Evolutionary conservation across 2,113 vertebrate species (phyloP).

Genomic region (Myrmecophaga tridactyla): DNA sequence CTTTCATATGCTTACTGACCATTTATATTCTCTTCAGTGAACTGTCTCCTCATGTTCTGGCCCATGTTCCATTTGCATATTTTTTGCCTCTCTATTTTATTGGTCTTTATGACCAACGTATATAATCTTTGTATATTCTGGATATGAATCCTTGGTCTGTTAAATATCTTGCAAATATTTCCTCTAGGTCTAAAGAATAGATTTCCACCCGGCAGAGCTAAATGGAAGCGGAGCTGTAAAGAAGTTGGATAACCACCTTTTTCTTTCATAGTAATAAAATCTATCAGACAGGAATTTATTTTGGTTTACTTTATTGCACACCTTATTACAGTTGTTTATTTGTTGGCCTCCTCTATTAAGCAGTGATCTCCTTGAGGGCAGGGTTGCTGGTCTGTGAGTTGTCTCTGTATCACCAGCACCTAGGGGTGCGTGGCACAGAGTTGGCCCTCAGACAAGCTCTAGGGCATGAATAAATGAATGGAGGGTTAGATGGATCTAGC

Average conservation of each 20-base stretch:
- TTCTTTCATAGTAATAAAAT: background rate
- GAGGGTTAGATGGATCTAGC: background rate
- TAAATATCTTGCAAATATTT: slow-evolving; percentile 14
- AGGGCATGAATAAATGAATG: background rate
- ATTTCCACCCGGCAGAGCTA: background rate
- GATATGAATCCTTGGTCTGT: background rate
- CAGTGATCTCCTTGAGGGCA: background rate
- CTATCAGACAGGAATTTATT: background rate
- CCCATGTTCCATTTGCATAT: background rate
- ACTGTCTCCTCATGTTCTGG: slow-evolving; percentile 17
- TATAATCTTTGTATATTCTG: slow-evolving; percentile 45
- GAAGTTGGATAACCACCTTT: background rate
- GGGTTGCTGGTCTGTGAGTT: background rate
- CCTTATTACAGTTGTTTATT: background rate
- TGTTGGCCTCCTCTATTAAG: background rate
- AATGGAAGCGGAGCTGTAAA: background rate
- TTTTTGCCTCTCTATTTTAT: background rate
- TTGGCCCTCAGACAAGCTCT: background rate
- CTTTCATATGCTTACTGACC: background rate
- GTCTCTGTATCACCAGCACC: background rate
- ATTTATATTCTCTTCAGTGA: slow-evolving; percentile 32
- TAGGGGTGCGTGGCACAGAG: background rate
- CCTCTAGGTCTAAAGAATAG: background rate
- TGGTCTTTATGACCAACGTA: background rate
- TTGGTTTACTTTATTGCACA: background rate